phyloP scores from a whole-genome alignment of 2,113 vertebrate species.

The Narcine bancroftii region DNA sequence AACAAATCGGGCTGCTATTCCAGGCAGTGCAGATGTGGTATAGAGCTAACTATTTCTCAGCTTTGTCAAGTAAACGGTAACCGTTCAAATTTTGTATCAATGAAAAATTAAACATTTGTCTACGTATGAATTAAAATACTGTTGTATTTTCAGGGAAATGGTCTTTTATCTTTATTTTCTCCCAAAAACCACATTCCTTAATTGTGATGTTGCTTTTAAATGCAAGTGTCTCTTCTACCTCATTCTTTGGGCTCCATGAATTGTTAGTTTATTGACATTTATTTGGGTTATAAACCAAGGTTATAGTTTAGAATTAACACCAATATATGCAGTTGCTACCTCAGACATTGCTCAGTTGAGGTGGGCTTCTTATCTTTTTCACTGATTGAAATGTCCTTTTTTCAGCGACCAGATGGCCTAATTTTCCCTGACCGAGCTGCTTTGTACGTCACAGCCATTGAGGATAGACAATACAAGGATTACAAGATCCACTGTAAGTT shows the following conservation, averaged over 20 bases:
- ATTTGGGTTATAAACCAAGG: no score
- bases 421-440: constrained; percentile 87
- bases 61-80: no score
- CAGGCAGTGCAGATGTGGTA: background rate
- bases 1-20: background rate
- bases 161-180: background rate
- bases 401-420: constrained; percentile 75
- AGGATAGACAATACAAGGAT: constrained; percentile 87
- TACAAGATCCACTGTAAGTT: constrained; percentile 90
- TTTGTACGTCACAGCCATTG: constrained; percentile 80
- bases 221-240: background rate
- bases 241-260: background rate
- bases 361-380: background rate
- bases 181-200: background rate
- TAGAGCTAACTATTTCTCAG: background rate
- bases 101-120: no score
- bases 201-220: background rate
- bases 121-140: background rate
- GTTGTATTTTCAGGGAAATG: background rate
- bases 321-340: no score
- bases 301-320: no score
- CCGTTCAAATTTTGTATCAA: no score
- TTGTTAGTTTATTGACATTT: no score
- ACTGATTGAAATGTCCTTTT: background rate
- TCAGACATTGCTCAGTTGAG: background rate